Percentiles rank a stretch among this genome's conserved stretches.
These are phyloP conservation scores for Kuschelorhynchus macadamiae DNA, from an alignment of 2,888 invertebrate species.

Conservation along the genomic window DNA sequence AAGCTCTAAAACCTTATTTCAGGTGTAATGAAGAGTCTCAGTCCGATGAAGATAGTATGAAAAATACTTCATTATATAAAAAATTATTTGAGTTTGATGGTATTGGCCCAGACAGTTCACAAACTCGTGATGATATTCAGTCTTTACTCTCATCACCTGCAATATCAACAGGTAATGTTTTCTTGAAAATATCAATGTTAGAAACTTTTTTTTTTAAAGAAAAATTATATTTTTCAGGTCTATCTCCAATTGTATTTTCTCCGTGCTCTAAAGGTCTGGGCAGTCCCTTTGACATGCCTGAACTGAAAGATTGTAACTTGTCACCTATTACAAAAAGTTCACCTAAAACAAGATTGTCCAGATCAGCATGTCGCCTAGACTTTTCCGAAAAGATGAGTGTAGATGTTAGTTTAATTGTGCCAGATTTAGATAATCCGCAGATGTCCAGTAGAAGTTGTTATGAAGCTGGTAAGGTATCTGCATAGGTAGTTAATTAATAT, in stretches of 20 bases:
- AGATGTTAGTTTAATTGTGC: constrained; percentile 56
- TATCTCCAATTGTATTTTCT: constrained; percentile 60
- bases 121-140: constrained; percentile 15
- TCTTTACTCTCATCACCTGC: constrained; percentile 58
- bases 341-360: constrained; percentile 68
- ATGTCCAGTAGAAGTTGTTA: constrained; percentile 17
- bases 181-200: not conserved
- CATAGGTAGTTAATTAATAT: not conserved
- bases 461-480: constrained; percentile 43
- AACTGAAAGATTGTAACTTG: constrained; percentile 58
- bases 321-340: constrained; percentile 59
- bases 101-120: not conserved
- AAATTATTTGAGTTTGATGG: constrained; percentile 63
- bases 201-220: too few relatives aligned
- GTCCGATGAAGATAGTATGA: constrained; percentile 41
- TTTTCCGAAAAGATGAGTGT: constrained; percentile 56
- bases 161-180: constrained; percentile 52
- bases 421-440: constrained; percentile 66
- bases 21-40: constrained; percentile 69
- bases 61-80: constrained; percentile 60
- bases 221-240: too few relatives aligned
- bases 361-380: constrained; percentile 70
- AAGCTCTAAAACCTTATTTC: constrained; percentile 75
- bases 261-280: constrained; percentile 51
- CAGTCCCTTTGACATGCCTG: constrained; percentile 50